Conservation (phyloP, 2,797 vertebrate genomes). For the Psittacula derbiana region DNA sequence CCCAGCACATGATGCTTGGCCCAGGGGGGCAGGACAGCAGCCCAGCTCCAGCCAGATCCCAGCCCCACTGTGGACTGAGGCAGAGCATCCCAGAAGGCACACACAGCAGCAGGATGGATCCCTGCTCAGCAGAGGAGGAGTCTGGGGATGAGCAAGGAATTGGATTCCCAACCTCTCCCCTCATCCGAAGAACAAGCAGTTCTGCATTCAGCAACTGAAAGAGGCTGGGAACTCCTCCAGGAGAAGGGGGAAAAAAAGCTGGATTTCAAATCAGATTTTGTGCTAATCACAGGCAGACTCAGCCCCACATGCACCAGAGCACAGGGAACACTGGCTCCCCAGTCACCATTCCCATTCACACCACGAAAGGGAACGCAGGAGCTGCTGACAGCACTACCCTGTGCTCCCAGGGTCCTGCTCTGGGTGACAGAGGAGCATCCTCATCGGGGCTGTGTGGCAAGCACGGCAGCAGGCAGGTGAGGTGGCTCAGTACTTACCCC, state of each 20-base stretch:
- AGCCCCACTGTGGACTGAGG: fast-evolving
- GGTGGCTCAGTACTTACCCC: slow-evolving; percentile 86
- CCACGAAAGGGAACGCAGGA: not conserved
- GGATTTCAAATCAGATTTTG: not conserved
- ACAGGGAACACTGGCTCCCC: not conserved
- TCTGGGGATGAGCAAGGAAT: not conserved
- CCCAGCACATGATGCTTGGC: fast-evolving
- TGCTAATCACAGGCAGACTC: not conserved
- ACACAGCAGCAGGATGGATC: fast-evolving
- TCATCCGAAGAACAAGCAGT: not conserved
- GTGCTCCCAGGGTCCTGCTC: not conserved
- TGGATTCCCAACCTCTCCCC: not conserved
- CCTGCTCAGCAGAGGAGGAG: not conserved
- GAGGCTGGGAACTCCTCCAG: slow-evolving; percentile 20
- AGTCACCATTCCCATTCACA: fast-evolving
- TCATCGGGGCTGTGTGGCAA: not conserved
- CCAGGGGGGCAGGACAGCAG: fast-evolving
- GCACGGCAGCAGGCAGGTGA: not conserved
- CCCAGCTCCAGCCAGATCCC: not conserved
- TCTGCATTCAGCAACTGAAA: not conserved
- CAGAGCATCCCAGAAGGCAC: not conserved
- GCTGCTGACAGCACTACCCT: not conserved
- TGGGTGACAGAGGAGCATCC: fast-evolving
- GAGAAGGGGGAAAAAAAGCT: not conserved
- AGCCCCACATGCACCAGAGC: not conserved